Base-by-base conservation (phyloP, 2,888 invertebrate species). In the Anoplius nigerrimus region DNA sequence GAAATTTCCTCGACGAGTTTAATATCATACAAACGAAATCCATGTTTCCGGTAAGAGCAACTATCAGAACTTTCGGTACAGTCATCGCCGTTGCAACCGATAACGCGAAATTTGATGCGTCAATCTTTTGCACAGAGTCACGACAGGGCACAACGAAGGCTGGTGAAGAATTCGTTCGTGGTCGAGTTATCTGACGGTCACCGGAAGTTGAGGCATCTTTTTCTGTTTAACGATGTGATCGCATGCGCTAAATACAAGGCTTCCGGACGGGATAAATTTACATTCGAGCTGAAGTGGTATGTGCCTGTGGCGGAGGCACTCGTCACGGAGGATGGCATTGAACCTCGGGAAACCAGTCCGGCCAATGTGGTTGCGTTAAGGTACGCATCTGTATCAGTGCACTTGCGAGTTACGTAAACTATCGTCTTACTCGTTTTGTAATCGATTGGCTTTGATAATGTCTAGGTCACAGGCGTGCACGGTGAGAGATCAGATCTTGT, bases 241-340 rank as follows among this genome's bases (percentile, higher is more conserved):
- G 97, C 98, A 62, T 98, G 98, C 90, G 97, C 98, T 82, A 98
- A 96, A 90, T 96, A 97, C 85, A 97, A 97, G 92, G 94, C 95
- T 15, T 93, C 95, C 6, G 95, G 95, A 0, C 92, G 95, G 46
- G 97, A 97, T 89, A 96, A 96, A 87, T 95, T 96, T 84, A 95
- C 96, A 4, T 97, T 97, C 87, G 97, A 98, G 89, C 90, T 97
- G 82, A 97, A 98, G 87, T 98, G 98, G 97, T 97, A 95, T 89
- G 95, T 97, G 82, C 94, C 97, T 0, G 91, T 98, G 15, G 93
- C 94, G 75, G 96, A 97, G 85, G 94, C 96, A 34, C 90, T 92
- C 66, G 93, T 95, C 58, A 92, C 93, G 71, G 95, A 95, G 80
- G 94, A 93, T 55, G 91, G 91, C 18, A 89, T 91, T 15, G 94